Evolutionary conservation across 2,888 invertebrate species (phyloP).

Genomic region (Lycophotia porphyrea): DNA sequence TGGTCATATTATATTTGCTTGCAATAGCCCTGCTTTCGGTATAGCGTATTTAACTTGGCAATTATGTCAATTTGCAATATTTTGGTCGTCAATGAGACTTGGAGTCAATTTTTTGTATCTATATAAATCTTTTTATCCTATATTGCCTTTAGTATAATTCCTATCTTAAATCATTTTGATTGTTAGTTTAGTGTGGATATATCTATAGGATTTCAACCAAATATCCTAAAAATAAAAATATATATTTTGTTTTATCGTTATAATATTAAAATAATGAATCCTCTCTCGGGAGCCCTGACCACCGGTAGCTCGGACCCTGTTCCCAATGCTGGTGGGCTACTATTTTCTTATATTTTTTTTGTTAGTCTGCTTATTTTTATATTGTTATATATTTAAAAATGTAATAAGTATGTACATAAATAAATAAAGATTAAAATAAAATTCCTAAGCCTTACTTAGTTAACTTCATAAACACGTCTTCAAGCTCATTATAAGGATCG

Average conservation of each 20-base stretch:
- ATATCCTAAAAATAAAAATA: background rate
- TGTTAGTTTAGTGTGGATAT: background rate
- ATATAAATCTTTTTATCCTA: background rate
- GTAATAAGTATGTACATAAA: too few relatives aligned
- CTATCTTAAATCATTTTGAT: background rate
- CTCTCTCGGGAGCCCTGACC: too few relatives aligned
- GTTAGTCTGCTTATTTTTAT: too few relatives aligned
- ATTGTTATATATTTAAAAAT: too few relatives aligned
- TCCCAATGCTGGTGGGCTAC: too few relatives aligned
- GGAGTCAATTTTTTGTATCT: background rate
- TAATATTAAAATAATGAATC: conserved; percentile 31
- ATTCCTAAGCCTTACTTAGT: background rate
- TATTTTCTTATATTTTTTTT: too few relatives aligned
- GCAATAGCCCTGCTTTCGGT: background rate
- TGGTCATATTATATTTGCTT: background rate
- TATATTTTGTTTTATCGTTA: conserved; percentile 23
- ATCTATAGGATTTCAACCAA: background rate
- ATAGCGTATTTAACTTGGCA: too few relatives aligned
- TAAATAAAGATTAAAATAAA: conserved; percentile 27
- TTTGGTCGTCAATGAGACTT: background rate
- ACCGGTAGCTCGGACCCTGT: too few relatives aligned
- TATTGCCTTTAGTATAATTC: background rate
- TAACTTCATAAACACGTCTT: conserved; percentile 34
- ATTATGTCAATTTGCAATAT: too few relatives aligned
- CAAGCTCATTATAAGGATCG: conserved; percentile 34